A percentile compares a stretch with the other conserved stretches of the same genome.
phyloP scores from a whole-genome alignment of 1,140 invertebrate genomes.

The Drosophila orena region DNA sequence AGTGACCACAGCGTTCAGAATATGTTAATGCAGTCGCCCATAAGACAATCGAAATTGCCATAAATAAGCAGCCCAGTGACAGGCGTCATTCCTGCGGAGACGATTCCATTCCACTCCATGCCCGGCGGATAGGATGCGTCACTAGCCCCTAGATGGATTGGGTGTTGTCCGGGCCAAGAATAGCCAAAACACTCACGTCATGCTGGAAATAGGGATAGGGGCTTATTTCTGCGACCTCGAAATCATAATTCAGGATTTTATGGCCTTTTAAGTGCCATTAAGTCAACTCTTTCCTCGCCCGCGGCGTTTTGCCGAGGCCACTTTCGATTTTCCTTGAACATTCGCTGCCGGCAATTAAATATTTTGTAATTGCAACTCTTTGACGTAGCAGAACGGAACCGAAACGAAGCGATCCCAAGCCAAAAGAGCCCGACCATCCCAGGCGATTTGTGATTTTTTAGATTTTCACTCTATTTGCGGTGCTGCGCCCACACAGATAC shows the following conservation, averaged over 20 bases:
- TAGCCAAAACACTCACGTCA: constrained; percentile 32
- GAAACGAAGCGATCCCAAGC: constrained; percentile 3
- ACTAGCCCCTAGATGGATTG: constrained; percentile 38
- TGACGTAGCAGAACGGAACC: constrained; percentile 55
- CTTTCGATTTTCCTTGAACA: constrained; percentile 76
- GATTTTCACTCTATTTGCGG: constrained; percentile 80
- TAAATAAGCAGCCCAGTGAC: constrained; percentile 70
- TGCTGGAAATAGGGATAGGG: constrained; percentile 35
- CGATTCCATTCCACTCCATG: constrained; percentile 14
- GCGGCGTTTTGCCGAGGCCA: constrained; percentile 29
- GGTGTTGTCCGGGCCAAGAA: constrained; percentile 15
- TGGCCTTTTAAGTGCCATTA: constrained; percentile 70
- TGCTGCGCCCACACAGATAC: constrained; percentile 44
- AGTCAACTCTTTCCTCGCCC: constrained; percentile 63
- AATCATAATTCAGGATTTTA: constrained; percentile 76
- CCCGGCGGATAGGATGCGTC: constrained; percentile 56
- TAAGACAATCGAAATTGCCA: constrained; percentile 45
- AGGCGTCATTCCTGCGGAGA: constrained; percentile 61
- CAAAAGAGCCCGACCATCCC: constrained; percentile 12
- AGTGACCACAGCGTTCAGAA: constrained; percentile 57
- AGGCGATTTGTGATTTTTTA: constrained; percentile 57
- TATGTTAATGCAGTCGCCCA: constrained; percentile 70
- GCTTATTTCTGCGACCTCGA: constrained; percentile 63
- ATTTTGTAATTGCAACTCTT: constrained; percentile 76
- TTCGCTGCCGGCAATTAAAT: constrained; percentile 68